Evolutionary conservation across 35 echinoderm and acorn worm species (phyloP).

Genomic region (Nesometra sesokonis): DNA sequence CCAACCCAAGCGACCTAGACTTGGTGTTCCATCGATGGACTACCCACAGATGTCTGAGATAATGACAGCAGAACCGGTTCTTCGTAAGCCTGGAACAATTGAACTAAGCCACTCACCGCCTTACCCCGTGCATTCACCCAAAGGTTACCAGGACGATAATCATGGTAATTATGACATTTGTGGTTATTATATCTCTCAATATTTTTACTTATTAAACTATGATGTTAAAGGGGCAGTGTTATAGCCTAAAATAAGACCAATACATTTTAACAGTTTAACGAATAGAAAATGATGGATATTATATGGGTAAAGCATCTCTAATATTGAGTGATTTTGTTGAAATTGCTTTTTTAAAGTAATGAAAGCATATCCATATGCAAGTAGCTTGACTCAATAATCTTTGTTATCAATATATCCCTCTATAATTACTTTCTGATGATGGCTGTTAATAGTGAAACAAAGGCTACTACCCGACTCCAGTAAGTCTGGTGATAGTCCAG

Average conservation of each 20-base stretch:
- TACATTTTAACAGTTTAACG: too few relatives aligned
- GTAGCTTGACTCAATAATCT: background rate
- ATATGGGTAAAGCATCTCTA: too few relatives aligned
- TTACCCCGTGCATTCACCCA: background rate
- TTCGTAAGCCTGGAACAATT: background rate
- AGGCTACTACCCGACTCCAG: background rate
- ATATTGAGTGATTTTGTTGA: too few relatives aligned
- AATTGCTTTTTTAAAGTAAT: too few relatives aligned
- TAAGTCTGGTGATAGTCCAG: background rate
- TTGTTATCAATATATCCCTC: background rate
- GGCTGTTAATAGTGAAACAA: background rate
- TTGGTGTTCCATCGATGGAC: background rate
- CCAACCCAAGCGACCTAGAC: background rate
- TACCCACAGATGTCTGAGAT: background rate
- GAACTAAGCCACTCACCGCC: background rate
- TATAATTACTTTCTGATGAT: background rate
- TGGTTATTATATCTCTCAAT: background rate
- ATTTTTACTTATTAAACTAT: background rate
- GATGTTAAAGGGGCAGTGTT: too few relatives aligned
- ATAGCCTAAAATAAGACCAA: too few relatives aligned
- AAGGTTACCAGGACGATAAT: background rate
- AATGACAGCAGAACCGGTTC: background rate
- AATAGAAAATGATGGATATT: too few relatives aligned
- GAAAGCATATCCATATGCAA: background rate
- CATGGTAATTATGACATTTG: background rate